These are phyloP conservation scores for Calliphora vomitoria DNA, from an alignment of 2,888 invertebrate genomes.

Conservation along the genomic window DNA sequence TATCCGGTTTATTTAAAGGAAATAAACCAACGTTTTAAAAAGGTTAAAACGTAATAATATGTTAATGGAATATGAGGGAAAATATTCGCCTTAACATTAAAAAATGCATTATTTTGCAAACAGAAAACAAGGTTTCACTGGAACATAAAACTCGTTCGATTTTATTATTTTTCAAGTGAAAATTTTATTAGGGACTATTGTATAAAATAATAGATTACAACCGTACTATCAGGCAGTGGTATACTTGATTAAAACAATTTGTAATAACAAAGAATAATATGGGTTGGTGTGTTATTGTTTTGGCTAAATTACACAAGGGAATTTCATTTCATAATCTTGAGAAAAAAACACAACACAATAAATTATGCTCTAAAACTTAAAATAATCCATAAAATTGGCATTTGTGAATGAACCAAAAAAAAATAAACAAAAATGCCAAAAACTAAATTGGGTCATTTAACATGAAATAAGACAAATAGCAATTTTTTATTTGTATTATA, in stretches of 20 bases:
- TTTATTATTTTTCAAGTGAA: too few species aligned
- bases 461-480: background rate
- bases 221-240: background rate
- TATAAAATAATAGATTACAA: background rate
- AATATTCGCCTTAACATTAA: too few species aligned
- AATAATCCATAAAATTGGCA: slow-evolving; percentile 37
- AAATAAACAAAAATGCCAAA: slow-evolving; percentile 19
- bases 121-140: too few species aligned
- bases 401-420: background rate
- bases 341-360: background rate
- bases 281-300: slow-evolving; percentile 42
- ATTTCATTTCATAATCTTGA: slow-evolving; percentile 22
- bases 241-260: background rate
- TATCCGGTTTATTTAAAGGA: too few species aligned
- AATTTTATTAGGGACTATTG: too few species aligned
- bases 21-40: too few species aligned
- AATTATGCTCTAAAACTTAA: slow-evolving; percentile 21
- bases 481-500: background rate
- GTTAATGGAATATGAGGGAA: too few species aligned
- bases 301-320: slow-evolving; percentile 47
- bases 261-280: slow-evolving; percentile 6
- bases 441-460: slow-evolving; percentile 16
- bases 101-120: too few species aligned
- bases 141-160: too few species aligned
- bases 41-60: too few species aligned